These are phyloP conservation scores for Sialia sialis DNA, from an alignment of 2,113 vertebrate genomes.

Conservation along the genomic window DNA sequence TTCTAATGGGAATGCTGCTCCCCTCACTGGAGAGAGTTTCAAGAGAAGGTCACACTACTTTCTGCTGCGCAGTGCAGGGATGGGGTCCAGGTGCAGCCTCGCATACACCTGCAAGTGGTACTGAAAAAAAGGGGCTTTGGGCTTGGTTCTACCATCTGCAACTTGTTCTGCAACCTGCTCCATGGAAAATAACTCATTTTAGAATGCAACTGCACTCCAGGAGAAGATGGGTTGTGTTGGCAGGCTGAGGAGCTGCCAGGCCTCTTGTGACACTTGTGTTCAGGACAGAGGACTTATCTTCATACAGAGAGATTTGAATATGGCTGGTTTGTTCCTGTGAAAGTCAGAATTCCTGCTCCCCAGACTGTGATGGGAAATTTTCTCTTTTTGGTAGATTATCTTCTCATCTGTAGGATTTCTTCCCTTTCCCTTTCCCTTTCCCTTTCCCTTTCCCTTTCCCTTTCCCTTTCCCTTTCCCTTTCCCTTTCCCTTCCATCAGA, in stretches of 20 bases:
- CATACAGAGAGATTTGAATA: not conserved
- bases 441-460: too few relatives aligned
- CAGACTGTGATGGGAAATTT: not conserved
- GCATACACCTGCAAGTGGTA: not conserved
- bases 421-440: too few relatives aligned
- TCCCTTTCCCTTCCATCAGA: too few relatives aligned
- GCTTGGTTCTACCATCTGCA: not conserved
- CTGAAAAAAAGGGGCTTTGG: not conserved
- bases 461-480: too few relatives aligned
- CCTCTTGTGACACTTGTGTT: too few relatives aligned
- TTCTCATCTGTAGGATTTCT: not conserved
- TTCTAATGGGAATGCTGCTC: not conserved
- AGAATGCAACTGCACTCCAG: not conserved
- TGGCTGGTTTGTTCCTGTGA: not conserved
- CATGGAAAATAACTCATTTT: not conserved
- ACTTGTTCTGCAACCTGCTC: not conserved
- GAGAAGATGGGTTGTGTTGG: not conserved
- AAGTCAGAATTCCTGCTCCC: not conserved
- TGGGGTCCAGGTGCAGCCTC: not conserved
- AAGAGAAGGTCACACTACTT: not conserved
- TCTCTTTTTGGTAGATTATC: not conserved
- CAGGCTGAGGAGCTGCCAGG: not conserved
- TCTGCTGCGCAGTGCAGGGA: not conserved
- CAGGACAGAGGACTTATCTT: not conserved
- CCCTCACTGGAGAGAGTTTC: not conserved